These are phyloP conservation scores for Heliangelus exortis DNA, from an alignment of 2,797 vertebrate genomes.

Conservation along the genomic window DNA sequence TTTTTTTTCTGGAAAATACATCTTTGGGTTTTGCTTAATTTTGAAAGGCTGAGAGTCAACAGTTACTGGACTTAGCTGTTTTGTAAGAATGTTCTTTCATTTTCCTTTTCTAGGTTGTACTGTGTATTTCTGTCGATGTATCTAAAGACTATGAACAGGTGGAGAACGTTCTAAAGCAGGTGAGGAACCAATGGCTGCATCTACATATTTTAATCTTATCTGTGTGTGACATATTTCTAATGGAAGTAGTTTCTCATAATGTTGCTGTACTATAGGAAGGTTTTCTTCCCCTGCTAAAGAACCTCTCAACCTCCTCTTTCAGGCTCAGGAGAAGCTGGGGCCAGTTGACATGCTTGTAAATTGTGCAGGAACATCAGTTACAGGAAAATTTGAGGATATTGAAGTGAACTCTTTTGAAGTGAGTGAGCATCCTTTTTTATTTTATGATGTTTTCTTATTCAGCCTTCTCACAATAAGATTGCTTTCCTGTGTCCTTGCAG, in stretches of 20 bases:
- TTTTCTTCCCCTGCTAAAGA: neutral
- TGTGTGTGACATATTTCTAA: neutral
- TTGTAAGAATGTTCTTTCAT: neutral
- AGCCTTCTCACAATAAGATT: neutral
- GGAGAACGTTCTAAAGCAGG: slow-evolving; percentile 96
- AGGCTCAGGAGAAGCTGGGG: slow-evolving; percentile 98
- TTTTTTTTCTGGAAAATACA: neutral
- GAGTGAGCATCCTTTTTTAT: slow-evolving; percentile 54
- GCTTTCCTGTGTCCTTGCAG: neutral
- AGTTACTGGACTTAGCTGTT: neutral
- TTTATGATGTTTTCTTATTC: neutral
- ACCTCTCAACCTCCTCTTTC: neutral
- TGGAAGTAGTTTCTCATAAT: neutral
- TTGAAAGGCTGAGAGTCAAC: neutral
- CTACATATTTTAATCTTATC: neutral
- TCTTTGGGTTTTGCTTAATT: neutral
- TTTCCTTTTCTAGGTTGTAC: slow-evolving; percentile 86
- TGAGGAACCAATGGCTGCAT: slow-evolving; percentile 62
- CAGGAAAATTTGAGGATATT: slow-evolving; percentile 94
- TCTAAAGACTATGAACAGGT: slow-evolving; percentile 93
- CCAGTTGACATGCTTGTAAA: slow-evolving; percentile 99
- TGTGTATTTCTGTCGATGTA: slow-evolving; percentile 96
- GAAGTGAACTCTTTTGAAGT: slow-evolving; percentile 92
- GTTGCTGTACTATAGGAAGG: neutral
- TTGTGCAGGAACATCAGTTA: slow-evolving; percentile 89